Base-by-base conservation (phyloP, 2,888 invertebrate genomes). In the Ochropleura leucogaster region DNA sequence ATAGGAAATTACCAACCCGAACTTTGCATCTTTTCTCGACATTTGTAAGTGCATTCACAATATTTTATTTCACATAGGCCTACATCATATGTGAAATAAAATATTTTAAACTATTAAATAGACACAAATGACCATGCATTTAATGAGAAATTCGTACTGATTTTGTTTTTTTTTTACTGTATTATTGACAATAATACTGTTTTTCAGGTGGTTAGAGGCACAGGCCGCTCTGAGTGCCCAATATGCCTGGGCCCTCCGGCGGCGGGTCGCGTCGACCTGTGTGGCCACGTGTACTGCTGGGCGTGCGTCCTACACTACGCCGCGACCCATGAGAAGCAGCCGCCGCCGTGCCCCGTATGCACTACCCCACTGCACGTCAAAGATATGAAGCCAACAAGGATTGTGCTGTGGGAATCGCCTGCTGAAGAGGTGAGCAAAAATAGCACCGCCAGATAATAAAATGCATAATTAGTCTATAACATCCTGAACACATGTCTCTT, bases 231-330 rank as follows among this genome's bases (percentile, higher is more conserved):
- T 0, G 95, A 95, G 85, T 99, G 99, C 92, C 99, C 99, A 0
- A 99, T 99, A 90, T 99, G 99, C 94, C 97, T 99, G 83, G 98
- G 98, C 89, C 96, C 97, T 53, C 99, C 99, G 6, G 97, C 97
- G 70, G 98, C 99, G 71, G 99, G 98, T 2, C 99, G 99, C 94
- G 98, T 99, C 91, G 99, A 99, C 0, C 97, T 98, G 60, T 99
- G 99, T 93, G 99, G 99, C 14, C 99, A 99, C 92, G 98, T 99
- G 80, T 99, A 98, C 94, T 99, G 99, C 94, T 99, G 99, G 99
- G 97, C 99, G 0, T 99, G 99, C 91, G 97, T 99, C 87, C 97
- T 99, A 66, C 99, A 99, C 93, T 99, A 99, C 92, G 97, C 99
- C 60, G 98, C 98, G 0, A 96, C 99, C 4, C 98, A 98, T 69